Percentiles rank a stretch among this genome's conserved stretches.
Evolutionary conservation across 1,140 invertebrate genomes (phyloP).

Genomic region (Lepidurus arcticus): DNA sequence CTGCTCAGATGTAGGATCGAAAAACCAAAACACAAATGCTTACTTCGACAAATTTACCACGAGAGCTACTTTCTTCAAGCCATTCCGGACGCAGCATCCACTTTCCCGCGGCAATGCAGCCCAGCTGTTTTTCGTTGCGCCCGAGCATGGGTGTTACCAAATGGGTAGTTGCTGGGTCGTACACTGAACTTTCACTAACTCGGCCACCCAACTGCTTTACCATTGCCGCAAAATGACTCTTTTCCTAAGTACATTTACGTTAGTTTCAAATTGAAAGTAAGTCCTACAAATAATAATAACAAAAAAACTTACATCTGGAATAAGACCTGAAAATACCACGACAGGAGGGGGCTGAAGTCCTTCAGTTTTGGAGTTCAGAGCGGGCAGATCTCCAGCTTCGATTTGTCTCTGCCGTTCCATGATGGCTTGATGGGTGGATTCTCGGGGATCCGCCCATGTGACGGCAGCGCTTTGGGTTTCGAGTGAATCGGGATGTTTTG

Average conservation of each 20-base stretch:
- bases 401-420: slow-evolving; percentile 4
- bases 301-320: neutral
- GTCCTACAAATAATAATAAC: neutral
- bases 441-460: slow-evolving; percentile 26
- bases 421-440: neutral
- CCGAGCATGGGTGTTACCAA: slow-evolving; percentile 63
- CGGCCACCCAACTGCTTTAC: slow-evolving; percentile 62
- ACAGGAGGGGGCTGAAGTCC: neutral
- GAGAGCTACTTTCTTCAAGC: slow-evolving; percentile 56
- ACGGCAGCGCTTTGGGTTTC: slow-evolving; percentile 16
- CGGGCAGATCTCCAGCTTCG: neutral
- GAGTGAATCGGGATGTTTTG: neutral
- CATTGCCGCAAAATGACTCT: slow-evolving; percentile 47
- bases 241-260: slow-evolving; percentile 37
- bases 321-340: neutral
- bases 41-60: slow-evolving; percentile 61
- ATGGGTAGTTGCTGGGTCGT: slow-evolving; percentile 67
- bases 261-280: neutral
- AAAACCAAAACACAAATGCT: slow-evolving; percentile 40
- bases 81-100: slow-evolving; percentile 78
- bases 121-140: slow-evolving; percentile 78
- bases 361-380: neutral
- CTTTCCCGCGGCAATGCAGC: slow-evolving; percentile 74
- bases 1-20: neutral
- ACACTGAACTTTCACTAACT: slow-evolving; percentile 54